Percentiles rank a stretch among this genome's conserved stretches.
These are phyloP conservation scores for Trachemys scripta DNA, from an alignment of 2,113 vertebrate genomes.

Conservation along the genomic window DNA sequence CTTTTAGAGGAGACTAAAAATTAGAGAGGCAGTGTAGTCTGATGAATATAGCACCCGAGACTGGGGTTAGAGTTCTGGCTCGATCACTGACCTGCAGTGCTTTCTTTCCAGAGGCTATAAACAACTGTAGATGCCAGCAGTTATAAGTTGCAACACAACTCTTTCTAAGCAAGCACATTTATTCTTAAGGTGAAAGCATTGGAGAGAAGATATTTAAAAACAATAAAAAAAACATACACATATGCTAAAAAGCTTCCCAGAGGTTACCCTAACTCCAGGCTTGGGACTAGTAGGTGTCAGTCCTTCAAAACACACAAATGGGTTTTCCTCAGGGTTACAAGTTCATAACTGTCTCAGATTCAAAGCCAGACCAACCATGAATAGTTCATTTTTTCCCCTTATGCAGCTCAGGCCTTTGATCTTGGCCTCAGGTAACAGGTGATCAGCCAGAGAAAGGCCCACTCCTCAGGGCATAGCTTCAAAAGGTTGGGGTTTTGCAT, in stretches of 20 bases:
- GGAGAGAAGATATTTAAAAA: neutral
- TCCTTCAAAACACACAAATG: neutral
- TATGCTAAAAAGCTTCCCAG: neutral
- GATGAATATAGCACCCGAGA: neutral
- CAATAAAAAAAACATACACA: neutral
- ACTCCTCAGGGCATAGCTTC: neutral
- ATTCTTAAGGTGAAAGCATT: neutral
- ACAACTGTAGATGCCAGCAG: neutral
- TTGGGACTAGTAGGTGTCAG: neutral
- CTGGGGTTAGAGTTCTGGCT: neutral
- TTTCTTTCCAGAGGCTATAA: neutral
- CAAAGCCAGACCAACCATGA: neutral
- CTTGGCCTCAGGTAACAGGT: neutral
- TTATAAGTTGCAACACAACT: neutral
- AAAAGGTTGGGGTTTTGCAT: neutral
- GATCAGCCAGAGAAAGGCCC: neutral
- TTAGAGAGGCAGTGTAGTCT: neutral
- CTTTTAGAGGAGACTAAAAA: conserved; percentile 12
- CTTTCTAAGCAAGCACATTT: neutral
- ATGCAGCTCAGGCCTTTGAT: neutral
- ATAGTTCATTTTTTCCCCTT: neutral
- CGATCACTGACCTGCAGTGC: neutral
- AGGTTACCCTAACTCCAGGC: neutral
- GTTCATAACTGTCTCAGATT: neutral
- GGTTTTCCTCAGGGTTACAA: neutral